These are phyloP conservation scores for Rutpela maculata DNA, from an alignment of 2,888 invertebrate genomes.

Conservation along the genomic window DNA sequence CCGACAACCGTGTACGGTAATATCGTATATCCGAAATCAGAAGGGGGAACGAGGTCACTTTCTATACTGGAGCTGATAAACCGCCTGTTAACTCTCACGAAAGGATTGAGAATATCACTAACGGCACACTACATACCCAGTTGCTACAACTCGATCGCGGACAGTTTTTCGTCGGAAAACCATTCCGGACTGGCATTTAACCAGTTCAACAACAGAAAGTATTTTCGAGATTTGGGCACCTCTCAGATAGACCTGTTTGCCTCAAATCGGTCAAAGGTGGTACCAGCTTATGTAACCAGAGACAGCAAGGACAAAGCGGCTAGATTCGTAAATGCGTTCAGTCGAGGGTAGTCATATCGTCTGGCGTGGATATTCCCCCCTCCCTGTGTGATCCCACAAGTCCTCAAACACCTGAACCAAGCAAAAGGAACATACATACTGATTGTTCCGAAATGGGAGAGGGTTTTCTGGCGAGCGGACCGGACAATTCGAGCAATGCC, in stretches of 20 bases:
- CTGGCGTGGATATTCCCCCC: slow-evolving; percentile 63
- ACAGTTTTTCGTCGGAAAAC: not conserved
- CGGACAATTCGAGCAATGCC: slow-evolving; percentile 62
- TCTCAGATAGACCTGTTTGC: slow-evolving; percentile 8
- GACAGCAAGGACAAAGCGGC: slow-evolving; percentile 28
- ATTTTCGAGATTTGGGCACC: slow-evolving; percentile 34
- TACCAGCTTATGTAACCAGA: slow-evolving; percentile 11
- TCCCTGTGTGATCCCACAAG: slow-evolving; percentile 58
- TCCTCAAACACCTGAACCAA: slow-evolving; percentile 41
- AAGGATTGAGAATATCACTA: slow-evolving; percentile 7
- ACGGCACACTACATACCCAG: slow-evolving; percentile 31
- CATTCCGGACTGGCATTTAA: slow-evolving; percentile 33
- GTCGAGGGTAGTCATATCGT: slow-evolving; percentile 42
- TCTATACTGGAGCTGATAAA: too few species aligned
- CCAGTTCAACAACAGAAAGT: slow-evolving; percentile 9
- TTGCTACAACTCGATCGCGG: not conserved
- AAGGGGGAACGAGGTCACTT: too few species aligned
- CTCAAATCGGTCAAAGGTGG: slow-evolving; percentile 35
- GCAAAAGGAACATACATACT: slow-evolving; percentile 59
- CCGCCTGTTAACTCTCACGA: too few species aligned
- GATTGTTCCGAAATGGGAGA: slow-evolving; percentile 57
- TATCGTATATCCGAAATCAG: too few species aligned
- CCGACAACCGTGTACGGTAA: too few species aligned
- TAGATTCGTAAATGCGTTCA: slow-evolving; percentile 50
- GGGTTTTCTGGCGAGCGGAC: slow-evolving; percentile 64